Percentiles rank a stretch among this genome's conserved stretches.
These are phyloP conservation scores for Drosophila repleta DNA, from an alignment of 1,140 invertebrate genomes.

Conservation along the genomic window DNA sequence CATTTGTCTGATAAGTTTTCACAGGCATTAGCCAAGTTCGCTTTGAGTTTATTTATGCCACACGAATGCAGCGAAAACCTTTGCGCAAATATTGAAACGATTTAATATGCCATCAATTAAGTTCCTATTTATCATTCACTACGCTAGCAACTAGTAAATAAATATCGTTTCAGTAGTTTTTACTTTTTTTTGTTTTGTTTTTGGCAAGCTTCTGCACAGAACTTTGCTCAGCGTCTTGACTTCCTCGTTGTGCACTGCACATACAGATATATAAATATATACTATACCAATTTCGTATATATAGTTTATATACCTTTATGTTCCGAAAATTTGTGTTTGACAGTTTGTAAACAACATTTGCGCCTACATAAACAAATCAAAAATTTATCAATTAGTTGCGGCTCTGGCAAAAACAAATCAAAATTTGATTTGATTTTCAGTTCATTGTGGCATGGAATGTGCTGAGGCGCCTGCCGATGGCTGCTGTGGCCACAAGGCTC, in stretches of 20 bases:
- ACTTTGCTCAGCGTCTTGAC: slow-evolving; percentile 26
- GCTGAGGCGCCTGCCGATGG: background rate
- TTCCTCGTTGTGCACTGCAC: slow-evolving; percentile 22
- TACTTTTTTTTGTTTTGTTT: background rate
- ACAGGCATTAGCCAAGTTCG: slow-evolving; percentile 5
- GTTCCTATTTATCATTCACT: background rate
- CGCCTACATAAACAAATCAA: slow-evolving; percentile 42
- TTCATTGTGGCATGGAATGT: background rate
- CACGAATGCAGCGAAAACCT: background rate
- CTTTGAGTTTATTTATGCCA: slow-evolving; percentile 3
- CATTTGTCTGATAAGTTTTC: slow-evolving; percentile 10
- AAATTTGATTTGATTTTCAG: slow-evolving; percentile 12
- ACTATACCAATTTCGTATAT: background rate
- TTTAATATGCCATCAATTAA: slow-evolving; percentile 2
- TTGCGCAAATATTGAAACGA: too few relatives aligned
- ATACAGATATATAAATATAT: slow-evolving; percentile 1
- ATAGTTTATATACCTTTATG: slow-evolving; percentile 38
- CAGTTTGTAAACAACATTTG: slow-evolving; percentile 43
- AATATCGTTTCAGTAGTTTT: background rate
- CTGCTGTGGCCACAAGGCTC: slow-evolving; percentile 14
- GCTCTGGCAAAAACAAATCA: slow-evolving; percentile 44
- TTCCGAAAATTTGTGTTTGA: slow-evolving; percentile 24
- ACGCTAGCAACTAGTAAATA: slow-evolving; percentile 1
- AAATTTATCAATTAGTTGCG: slow-evolving; percentile 48
- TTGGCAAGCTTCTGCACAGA: slow-evolving; percentile 20